Conservation (phyloP, 1,140 invertebrate species). For the Conopomorpha cramerella region DNA sequence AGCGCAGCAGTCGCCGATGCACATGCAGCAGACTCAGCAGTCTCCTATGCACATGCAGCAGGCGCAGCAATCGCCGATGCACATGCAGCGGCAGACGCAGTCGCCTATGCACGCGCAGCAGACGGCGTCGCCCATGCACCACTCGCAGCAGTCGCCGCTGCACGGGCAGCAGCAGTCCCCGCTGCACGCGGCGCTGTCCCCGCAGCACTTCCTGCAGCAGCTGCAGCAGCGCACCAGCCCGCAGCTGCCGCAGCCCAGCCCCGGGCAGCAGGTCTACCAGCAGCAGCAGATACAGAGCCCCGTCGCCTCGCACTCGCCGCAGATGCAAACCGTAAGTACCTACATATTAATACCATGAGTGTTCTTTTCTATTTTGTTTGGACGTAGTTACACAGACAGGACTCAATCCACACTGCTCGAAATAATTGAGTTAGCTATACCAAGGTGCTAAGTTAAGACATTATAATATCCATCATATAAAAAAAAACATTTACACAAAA, state of each 20-base stretch:
- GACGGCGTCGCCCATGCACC: slow-evolving; percentile 6
- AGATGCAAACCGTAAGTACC: slow-evolving; percentile 45
- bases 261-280: slow-evolving; percentile 56
- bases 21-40: slow-evolving; percentile 17
- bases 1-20: slow-evolving; percentile 32
- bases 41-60: slow-evolving; percentile 1
- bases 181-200: slow-evolving; percentile 53
- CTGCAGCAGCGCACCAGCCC: slow-evolving; percentile 49
- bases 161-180: slow-evolving; percentile 51
- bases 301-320: slow-evolving; percentile 50
- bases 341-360: no score
- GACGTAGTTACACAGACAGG: no score
- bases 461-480: no score
- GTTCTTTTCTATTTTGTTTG: no score
- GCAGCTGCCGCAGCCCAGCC: slow-evolving; percentile 50
- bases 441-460: no score
- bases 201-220: slow-evolving; percentile 48
- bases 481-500: no score
- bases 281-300: slow-evolving; percentile 57
- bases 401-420: no score
- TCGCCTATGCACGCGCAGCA: slow-evolving; percentile 6
- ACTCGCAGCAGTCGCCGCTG: slow-evolving; percentile 4
- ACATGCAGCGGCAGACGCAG: no score
- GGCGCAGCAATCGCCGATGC: slow-evolving; percentile 32
- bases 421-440: no score